A percentile compares a stretch with the other conserved stretches of the same genome.
Evolutionary conservation across 1,140 invertebrate genomes (phyloP).

Genomic region (Zaprionus lachaisei): DNA sequence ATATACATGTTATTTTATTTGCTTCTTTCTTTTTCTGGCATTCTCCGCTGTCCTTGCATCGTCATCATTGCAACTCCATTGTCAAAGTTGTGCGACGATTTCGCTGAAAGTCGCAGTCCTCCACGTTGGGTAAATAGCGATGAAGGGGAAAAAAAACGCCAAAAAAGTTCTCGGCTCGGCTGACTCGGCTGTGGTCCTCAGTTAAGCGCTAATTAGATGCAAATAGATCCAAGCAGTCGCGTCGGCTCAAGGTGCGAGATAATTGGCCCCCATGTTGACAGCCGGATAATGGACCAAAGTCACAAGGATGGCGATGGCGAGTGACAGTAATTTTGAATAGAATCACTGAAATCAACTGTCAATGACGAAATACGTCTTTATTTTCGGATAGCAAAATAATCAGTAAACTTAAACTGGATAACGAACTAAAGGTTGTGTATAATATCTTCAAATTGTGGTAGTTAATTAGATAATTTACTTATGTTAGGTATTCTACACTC

Average conservation of each 20-base stretch:
- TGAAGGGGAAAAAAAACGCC: slow-evolving; percentile 11
- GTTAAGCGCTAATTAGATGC: slow-evolving; percentile 75
- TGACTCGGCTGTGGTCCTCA: slow-evolving; percentile 36
- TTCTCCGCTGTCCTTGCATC: slow-evolving; percentile 34
- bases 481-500: too few species aligned
- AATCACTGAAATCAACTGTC: slow-evolving; percentile 3
- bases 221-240: slow-evolving; percentile 63
- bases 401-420: too few species aligned
- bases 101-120: slow-evolving; percentile 28
- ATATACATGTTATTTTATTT: slow-evolving; percentile 8
- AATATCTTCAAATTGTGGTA: too few species aligned
- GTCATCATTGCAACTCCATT: slow-evolving; percentile 76
- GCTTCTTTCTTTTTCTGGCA: slow-evolving; percentile 18
- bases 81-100: slow-evolving; percentile 61
- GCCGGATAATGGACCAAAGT: slow-evolving; percentile 18
- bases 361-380: background rate
- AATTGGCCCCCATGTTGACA: slow-evolving; percentile 61
- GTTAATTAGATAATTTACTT: too few species aligned
- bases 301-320: slow-evolving; percentile 7
- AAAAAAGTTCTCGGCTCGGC: slow-evolving; percentile 10
- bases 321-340: background rate
- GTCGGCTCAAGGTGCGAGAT: slow-evolving; percentile 57
- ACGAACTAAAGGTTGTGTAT: too few species aligned
- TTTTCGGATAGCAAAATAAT: background rate
- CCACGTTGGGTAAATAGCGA: slow-evolving; percentile 35